Conservation (phyloP, 2,888 invertebrate genomes). For the Stenoptilia bipunctidactyla region DNA sequence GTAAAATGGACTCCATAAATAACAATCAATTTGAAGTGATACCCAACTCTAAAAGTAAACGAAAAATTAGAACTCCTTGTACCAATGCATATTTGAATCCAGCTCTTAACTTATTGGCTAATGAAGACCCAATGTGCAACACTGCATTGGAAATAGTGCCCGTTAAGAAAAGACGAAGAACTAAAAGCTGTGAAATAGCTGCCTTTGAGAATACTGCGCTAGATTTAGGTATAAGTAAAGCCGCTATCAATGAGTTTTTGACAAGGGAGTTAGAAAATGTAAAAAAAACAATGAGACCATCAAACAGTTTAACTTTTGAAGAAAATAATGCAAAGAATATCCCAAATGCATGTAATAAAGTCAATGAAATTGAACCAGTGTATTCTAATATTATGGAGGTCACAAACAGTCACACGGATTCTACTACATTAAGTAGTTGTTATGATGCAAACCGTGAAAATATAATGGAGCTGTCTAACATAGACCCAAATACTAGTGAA, state of each 20-base stretch:
- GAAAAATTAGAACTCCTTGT: constrained; percentile 44
- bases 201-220: constrained; percentile 56
- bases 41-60: constrained; percentile 37
- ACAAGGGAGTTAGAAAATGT: constrained; percentile 55
- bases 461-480: constrained; percentile 7
- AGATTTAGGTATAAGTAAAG: constrained; percentile 46
- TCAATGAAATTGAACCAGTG: constrained; percentile 17
- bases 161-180: constrained; percentile 47
- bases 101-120: constrained; percentile 51
- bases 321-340: not conserved
- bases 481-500: constrained; percentile 14
- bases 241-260: constrained; percentile 46
- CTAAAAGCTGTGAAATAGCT: constrained; percentile 42
- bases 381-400: constrained; percentile 4
- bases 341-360: not conserved
- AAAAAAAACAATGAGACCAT: constrained; percentile 31
- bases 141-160: constrained; percentile 61
- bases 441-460: not conserved
- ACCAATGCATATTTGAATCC: constrained; percentile 57
- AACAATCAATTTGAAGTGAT: constrained; percentile 63
- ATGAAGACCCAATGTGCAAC: constrained; percentile 63
- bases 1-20: constrained; percentile 40
- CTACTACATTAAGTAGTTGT: not conserved
- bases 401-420: too few species aligned
- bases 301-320: constrained; percentile 13